Evolutionary conservation across 2,888 invertebrate species (phyloP).

Genomic region (Mythimna loreyi): DNA sequence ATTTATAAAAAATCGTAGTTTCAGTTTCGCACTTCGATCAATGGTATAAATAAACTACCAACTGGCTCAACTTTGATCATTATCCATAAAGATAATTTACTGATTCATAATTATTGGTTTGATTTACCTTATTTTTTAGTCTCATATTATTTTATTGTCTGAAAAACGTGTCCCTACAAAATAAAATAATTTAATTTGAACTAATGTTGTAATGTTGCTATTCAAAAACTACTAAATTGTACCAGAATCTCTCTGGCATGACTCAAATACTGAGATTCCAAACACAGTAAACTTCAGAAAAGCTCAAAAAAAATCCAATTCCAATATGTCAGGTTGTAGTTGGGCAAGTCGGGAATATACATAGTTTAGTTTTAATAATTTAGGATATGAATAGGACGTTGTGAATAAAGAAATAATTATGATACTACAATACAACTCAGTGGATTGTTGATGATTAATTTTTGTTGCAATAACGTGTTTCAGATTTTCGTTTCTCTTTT

Average conservation of each 20-base stretch:
- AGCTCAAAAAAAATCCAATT: conserved; percentile 64
- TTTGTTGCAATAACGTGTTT: conserved; percentile 62
- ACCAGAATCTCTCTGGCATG: not conserved
- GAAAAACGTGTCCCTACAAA: too few species aligned
- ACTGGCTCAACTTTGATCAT: not conserved
- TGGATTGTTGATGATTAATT: conserved; percentile 66
- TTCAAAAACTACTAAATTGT: conserved; percentile 17
- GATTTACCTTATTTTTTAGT: not conserved
- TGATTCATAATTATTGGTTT: not conserved
- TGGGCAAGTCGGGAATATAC: conserved; percentile 73
- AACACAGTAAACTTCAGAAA: conserved; percentile 30
- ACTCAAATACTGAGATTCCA: conserved; percentile 47
- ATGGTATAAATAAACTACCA: not conserved
- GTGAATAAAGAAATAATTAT: conserved; percentile 71
- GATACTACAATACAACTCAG: conserved; percentile 66
- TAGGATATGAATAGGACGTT: conserved; percentile 72
- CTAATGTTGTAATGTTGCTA: conserved; percentile 5
- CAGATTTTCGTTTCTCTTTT: conserved; percentile 61
- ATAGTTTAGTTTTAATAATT: conserved; percentile 72
- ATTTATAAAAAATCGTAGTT: not conserved
- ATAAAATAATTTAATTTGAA: too few species aligned
- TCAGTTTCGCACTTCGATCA: not conserved
- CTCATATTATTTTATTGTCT: too few species aligned
- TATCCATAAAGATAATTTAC: not conserved
- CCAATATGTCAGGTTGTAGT: conserved; percentile 84